phyloP scores from a whole-genome alignment of 1,140 invertebrate genomes.

The Drosophila bocki region DNA sequence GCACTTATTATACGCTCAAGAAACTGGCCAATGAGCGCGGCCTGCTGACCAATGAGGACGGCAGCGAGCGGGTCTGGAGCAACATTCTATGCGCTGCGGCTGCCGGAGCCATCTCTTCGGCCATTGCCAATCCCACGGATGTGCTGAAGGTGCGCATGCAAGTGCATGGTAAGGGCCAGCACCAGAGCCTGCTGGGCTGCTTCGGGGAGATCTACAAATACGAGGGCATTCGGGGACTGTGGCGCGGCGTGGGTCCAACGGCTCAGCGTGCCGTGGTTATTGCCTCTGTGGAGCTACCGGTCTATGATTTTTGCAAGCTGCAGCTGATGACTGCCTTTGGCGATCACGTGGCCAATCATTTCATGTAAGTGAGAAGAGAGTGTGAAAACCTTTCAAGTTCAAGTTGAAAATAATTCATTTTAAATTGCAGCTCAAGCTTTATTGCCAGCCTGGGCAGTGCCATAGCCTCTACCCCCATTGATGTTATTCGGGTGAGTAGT shows the following conservation, averaged over 20 bases:
- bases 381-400: too few relatives aligned
- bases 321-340: conserved; percentile 90
- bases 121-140: conserved; percentile 99
- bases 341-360: conserved; percentile 94
- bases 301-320: conserved; percentile 96
- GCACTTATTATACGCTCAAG: conserved; percentile 97
- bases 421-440: conserved; percentile 91
- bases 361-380: conserved; percentile 89
- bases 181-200: conserved; percentile 89
- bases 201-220: conserved; percentile 92
- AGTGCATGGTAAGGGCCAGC: conserved; percentile 87
- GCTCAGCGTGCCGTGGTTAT: conserved; percentile 96
- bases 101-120: conserved; percentile 94
- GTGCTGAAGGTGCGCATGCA: conserved; percentile 99
- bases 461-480: conserved; percentile 96
- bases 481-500: conserved; percentile 96
- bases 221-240: conserved; percentile 93
- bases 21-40: conserved; percentile 87
- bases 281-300: conserved; percentile 96
- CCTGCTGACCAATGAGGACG: conserved; percentile 86
- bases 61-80: conserved; percentile 89
- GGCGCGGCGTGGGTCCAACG: conserved; percentile 96
- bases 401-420: conserved; percentile 8
- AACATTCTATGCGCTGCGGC: conserved; percentile 94
- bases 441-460: conserved; percentile 97